Evolutionary conservation across 2,888 invertebrate species (phyloP).

Genomic region (Sesia apiformis): DNA sequence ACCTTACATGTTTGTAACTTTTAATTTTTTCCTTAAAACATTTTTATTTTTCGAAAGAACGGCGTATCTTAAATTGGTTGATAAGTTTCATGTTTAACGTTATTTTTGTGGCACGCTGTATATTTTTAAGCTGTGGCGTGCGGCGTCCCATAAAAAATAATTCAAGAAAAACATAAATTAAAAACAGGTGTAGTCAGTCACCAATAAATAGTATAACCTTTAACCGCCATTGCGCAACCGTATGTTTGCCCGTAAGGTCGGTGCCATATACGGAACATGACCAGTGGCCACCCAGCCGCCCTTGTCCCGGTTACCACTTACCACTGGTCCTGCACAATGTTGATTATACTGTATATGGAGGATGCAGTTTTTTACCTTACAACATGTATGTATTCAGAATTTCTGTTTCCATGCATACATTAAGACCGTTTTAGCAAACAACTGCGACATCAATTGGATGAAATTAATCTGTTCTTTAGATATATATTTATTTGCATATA

Average conservation of each 20-base stretch:
- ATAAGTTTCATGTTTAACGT: too few relatives aligned
- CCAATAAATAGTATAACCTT: neutral
- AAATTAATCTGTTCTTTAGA: neutral
- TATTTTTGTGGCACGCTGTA: too few relatives aligned
- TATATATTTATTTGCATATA: too few relatives aligned
- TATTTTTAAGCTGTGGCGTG: too few relatives aligned
- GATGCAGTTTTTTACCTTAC: neutral
- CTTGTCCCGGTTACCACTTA: slow-evolving; percentile 16
- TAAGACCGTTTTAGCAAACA: neutral
- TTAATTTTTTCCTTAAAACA: too few relatives aligned
- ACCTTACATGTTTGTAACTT: too few relatives aligned
- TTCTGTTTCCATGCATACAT: neutral
- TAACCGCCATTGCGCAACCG: neutral
- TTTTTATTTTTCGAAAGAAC: too few relatives aligned
- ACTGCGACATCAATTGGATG: neutral
- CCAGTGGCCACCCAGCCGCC: slow-evolving; percentile 15
- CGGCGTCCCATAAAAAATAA: too few relatives aligned
- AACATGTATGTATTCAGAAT: neutral
- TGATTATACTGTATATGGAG: neutral
- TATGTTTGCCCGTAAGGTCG: slow-evolving; percentile 1
- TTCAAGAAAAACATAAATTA: too few relatives aligned
- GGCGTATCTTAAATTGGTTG: too few relatives aligned
- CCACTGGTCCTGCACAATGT: neutral
- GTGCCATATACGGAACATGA: slow-evolving; percentile 4
- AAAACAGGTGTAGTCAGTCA: too few relatives aligned